Conservation (phyloP, 2,113 vertebrate genomes). For the Campylomormyrus tamandua region DNA sequence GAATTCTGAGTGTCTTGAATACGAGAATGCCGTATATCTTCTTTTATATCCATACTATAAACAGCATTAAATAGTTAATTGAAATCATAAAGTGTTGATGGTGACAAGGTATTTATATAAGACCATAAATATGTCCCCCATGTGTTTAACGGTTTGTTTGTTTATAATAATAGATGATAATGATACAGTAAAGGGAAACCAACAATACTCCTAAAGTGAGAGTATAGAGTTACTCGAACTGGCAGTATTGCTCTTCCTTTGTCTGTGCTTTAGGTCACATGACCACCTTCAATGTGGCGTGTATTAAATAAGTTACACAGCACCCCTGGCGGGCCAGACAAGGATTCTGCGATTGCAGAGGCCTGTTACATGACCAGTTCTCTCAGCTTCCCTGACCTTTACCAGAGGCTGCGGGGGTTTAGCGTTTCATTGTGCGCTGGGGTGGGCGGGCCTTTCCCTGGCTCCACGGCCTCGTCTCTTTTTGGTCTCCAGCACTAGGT, state of each 20-base stretch:
- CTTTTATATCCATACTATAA: neutral
- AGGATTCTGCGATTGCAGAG: neutral
- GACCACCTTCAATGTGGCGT: neutral
- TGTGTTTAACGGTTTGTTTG: neutral
- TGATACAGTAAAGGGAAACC: neutral
- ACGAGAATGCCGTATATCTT: neutral
- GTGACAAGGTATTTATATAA: neutral
- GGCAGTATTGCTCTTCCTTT: neutral
- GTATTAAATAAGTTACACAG: constrained; percentile 1
- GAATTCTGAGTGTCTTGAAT: neutral
- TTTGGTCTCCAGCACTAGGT: neutral
- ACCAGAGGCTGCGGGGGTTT: neutral
- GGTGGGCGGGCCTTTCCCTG: neutral
- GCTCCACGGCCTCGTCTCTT: neutral
- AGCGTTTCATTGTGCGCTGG: neutral
- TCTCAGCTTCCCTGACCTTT: neutral
- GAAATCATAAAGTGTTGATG: neutral
- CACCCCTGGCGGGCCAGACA: neutral
- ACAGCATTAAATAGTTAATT: neutral
- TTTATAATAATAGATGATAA: neutral
- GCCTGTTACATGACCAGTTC: neutral
- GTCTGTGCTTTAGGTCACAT: neutral
- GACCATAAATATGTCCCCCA: neutral
- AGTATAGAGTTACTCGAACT: neutral
- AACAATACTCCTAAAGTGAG: neutral